These are phyloP conservation scores for Morpho deidamia DNA, from an alignment of 2,888 invertebrate genomes.

Conservation along the genomic window DNA sequence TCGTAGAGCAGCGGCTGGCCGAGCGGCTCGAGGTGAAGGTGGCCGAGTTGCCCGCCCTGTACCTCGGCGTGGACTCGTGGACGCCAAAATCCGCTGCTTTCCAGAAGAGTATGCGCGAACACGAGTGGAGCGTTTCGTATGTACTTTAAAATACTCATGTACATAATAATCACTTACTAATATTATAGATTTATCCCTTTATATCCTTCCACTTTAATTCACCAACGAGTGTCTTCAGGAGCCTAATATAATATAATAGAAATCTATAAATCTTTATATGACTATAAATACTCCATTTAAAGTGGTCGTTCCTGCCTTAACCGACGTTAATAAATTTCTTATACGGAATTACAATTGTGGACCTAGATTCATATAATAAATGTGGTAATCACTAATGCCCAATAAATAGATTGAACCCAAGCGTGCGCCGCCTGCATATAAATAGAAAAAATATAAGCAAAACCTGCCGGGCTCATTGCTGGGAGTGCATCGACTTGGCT, in stretches of 20 bases:
- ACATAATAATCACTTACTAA: constrained; percentile 37
- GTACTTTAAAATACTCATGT: constrained; percentile 40
- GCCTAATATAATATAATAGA: constrained; percentile 13
- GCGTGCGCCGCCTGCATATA: constrained; percentile 32
- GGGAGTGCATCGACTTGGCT: constrained; percentile 46
- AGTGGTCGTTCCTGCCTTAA: too few species aligned
- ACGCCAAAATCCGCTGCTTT: constrained; percentile 83
- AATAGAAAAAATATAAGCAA: constrained; percentile 39
- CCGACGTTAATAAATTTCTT: too few species aligned
- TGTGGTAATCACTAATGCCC: neutral
- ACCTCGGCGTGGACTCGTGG: constrained; percentile 85
- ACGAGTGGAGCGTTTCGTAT: constrained; percentile 79
- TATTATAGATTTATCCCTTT: constrained; percentile 21
- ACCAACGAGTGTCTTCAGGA: constrained; percentile 23
- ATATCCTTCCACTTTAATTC: constrained; percentile 10
- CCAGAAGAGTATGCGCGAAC: constrained; percentile 76
- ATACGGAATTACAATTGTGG: too few species aligned
- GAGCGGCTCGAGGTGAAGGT: constrained; percentile 74
- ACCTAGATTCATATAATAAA: too few species aligned
- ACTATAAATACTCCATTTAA: neutral
- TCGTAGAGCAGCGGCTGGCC: constrained; percentile 70
- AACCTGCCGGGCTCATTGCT: constrained; percentile 28
- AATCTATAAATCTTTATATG: constrained; percentile 4
- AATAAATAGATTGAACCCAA: constrained; percentile 8
- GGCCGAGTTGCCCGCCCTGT: constrained; percentile 82